These are phyloP conservation scores for Pyrocoelia pectoralis DNA, from an alignment of 2,888 invertebrate genomes.

Conservation along the genomic window DNA sequence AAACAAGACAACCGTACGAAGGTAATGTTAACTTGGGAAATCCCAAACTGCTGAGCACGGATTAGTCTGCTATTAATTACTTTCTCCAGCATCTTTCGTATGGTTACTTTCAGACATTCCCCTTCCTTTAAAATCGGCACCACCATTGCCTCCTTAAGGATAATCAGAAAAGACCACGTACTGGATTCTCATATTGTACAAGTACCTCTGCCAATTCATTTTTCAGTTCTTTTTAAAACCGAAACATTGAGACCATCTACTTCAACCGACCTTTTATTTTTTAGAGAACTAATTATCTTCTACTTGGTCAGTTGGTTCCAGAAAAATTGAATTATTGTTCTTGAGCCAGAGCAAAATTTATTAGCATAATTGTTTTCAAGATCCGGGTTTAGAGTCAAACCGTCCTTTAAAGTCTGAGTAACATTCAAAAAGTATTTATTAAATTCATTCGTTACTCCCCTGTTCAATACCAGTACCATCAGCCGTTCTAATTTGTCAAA, in stretches of 20 bases:
- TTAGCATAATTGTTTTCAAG: background rate
- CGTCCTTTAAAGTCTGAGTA: background rate
- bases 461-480: background rate
- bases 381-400: background rate
- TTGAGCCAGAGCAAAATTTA: background rate
- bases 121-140: too few relatives aligned
- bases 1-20: background rate
- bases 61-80: background rate
- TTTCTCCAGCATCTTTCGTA: background rate
- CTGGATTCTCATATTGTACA: background rate
- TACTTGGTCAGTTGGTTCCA: too few relatives aligned
- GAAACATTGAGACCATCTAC: background rate
- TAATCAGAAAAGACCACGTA: background rate
- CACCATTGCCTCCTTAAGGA: background rate
- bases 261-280: background rate
- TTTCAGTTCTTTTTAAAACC: background rate
- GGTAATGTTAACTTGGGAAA: background rate
- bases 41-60: background rate
- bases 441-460: background rate
- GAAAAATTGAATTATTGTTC: background rate
- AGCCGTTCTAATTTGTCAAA: background rate
- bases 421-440: background rate
- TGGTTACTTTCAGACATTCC: background rate
- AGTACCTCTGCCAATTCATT: background rate
- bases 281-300: background rate